These are phyloP conservation scores for Rousettus madagascariensis DNA, from an alignment of 2,797 vertebrate species.

Conservation along the genomic window DNA sequence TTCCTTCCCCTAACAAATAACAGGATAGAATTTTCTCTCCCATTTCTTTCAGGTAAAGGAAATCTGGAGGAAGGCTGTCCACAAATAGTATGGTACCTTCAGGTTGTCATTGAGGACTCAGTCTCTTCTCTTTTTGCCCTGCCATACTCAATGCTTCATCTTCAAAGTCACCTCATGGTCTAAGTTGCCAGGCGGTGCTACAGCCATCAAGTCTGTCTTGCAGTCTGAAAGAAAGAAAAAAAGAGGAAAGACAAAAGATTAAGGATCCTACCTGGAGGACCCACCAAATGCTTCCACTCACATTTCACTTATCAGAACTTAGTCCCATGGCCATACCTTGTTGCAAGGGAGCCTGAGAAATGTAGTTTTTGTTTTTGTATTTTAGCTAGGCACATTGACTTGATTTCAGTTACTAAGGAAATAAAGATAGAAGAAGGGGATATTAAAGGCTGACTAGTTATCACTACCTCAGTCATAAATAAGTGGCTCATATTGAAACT, in stretches of 20 bases:
- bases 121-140: background rate
- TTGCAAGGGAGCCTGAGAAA: background rate
- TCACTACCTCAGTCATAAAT: background rate
- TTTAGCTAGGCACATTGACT: background rate
- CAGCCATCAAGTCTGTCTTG: background rate
- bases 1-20: background rate
- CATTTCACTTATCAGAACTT: conserved; percentile 13
- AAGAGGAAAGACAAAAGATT: background rate
- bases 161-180: background rate
- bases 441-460: conserved; percentile 8
- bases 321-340: background rate
- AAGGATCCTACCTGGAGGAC: background rate
- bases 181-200: background rate
- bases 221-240: conserved; percentile 29
- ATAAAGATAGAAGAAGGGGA: background rate
- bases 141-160: background rate
- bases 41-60: conserved; percentile 7
- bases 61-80: background rate
- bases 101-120: background rate
- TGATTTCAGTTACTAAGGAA: conserved; percentile 16
- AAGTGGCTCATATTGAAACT: conserved; percentile 5
- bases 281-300: background rate
- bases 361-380: background rate
- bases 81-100: background rate
- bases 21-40: background rate